Evolutionary conservation across 2,113 vertebrate genomes (phyloP), one percentile per base, ranked within the genome.

Genomic region (Xiphorhynchus elegans): DNA sequence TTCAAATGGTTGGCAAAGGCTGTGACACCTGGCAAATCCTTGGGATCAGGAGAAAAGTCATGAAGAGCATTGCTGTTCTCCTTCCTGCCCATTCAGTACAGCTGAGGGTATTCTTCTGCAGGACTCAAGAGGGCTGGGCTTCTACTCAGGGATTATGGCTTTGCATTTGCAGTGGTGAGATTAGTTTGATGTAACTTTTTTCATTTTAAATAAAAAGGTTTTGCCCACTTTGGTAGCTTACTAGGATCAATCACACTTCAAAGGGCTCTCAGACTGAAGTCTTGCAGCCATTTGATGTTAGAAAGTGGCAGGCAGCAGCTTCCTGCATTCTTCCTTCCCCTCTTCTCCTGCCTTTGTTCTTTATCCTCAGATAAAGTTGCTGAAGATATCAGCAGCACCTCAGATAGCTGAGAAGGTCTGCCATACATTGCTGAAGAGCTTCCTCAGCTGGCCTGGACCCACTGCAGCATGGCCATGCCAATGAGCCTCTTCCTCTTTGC

Each of bases 271-370:
- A 55, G 62, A 50, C 78, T 87, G 80, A 64, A 78, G n/a, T 75
- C 73, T 76, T 66, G 66, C 1, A 1, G 80, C 31, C 76, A 63
- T 93, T 87, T 79, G 83, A 82, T 80, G 70, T 93, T 81, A 89
- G 56, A 91, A 83, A 35, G 37, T 78, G 44, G 60, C 76, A 81
- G 66, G 56, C 70, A 58, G 69, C 53, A 95, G 66, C 40, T 92
- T 44, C 86, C 56, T 53, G 67, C 55, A 88, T 92, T 24, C 60
- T 87, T 77, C 28, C 68, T 88, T 91, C 58, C 23, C 12, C 20
- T 90, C 5, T 68, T 85, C 63, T 83, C 39, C 24, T 68, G 73
- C 52, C 53, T 95, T 91, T 89, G 64, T 56, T 94, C 66, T 91
- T 95, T 87, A 58, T 75, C 6, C 24, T 56, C 64, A 78, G 29